Percentiles rank a stretch among this genome's conserved stretches.
phyloP scores from a whole-genome alignment of 1,140 invertebrate species.

The Aphaenogaster rudis region DNA sequence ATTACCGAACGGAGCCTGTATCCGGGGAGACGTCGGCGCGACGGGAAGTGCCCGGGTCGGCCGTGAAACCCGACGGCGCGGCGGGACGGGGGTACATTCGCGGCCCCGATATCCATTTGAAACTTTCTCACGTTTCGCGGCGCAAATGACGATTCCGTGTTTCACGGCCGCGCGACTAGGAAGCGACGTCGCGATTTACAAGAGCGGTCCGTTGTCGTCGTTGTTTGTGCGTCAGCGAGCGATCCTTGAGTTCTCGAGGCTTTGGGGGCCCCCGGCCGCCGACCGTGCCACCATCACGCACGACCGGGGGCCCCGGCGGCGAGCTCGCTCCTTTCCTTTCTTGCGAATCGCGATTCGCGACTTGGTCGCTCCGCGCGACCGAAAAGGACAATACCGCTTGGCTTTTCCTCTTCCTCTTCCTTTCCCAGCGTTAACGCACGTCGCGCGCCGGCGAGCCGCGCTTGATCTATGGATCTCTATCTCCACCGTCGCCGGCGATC shows the following conservation, averaged over 20 bases:
- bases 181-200: conserved; percentile 61
- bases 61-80: conserved; percentile 22
- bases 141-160: conserved; percentile 81
- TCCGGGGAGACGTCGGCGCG: not conserved
- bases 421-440: conserved; percentile 56
- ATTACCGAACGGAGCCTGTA: conserved; percentile 16
- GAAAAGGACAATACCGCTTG: conserved; percentile 55
- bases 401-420: conserved; percentile 55
- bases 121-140: conserved; percentile 79
- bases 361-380: conserved; percentile 7
- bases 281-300: not conserved
- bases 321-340: conserved; percentile 16
- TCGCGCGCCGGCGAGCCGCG: not conserved
- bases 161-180: conserved; percentile 69
- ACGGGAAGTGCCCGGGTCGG: conserved; percentile 37
- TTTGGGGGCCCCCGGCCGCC: too few relatives aligned
- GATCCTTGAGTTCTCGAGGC: conserved; percentile 39
- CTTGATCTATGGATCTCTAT: conserved; percentile 44
- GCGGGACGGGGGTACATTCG: not conserved
- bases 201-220: conserved; percentile 38
- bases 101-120: conserved; percentile 69
- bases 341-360: not conserved
- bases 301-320: not conserved
- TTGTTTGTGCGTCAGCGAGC: conserved; percentile 48
- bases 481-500: conserved; percentile 21